phyloP scores from a whole-genome alignment of 2,888 invertebrate genomes.

The Meganola albula region DNA sequence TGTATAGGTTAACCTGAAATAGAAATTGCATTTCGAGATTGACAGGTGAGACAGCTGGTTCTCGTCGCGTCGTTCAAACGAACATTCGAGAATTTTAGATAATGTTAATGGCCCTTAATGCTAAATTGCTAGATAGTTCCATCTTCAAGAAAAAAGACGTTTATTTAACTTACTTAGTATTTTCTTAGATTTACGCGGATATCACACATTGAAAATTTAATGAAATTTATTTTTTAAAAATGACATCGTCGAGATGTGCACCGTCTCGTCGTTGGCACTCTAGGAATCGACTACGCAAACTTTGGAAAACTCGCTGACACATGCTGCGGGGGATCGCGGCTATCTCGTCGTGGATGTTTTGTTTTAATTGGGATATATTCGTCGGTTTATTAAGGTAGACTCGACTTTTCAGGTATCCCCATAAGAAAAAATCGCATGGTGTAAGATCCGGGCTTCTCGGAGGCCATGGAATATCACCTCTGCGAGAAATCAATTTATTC shows the following conservation, averaged over 20 bases:
- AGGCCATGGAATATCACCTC: constrained; percentile 12
- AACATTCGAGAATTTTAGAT: no score
- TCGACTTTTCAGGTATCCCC: constrained; percentile 14
- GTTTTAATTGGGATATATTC: constrained; percentile 11
- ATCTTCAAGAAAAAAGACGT: no score
- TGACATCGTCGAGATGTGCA: constrained; percentile 9
- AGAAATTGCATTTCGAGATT: no score
- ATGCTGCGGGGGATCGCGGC: constrained; percentile 14
- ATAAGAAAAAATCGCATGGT: constrained; percentile 17
- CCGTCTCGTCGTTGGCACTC: constrained; percentile 10
- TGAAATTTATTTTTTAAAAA: constrained; percentile 9
- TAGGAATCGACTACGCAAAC: constrained; percentile 12
- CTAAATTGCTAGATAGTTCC: no score
- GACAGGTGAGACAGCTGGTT: no score
- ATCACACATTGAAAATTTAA: no score
- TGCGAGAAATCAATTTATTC: constrained; percentile 11
- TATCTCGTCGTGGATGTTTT: constrained; percentile 19
- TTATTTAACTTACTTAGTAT: no score
- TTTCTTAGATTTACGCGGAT: no score
- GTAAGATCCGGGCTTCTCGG: constrained; percentile 5
- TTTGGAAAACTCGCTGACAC: constrained; percentile 15
- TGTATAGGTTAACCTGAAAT: no score
- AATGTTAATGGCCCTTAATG: no score
- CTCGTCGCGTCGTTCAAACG: no score
- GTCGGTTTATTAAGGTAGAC: constrained; percentile 9